Conservation (phyloP, 2,888 invertebrate genomes). For the Drosophila formosana region DNA sequence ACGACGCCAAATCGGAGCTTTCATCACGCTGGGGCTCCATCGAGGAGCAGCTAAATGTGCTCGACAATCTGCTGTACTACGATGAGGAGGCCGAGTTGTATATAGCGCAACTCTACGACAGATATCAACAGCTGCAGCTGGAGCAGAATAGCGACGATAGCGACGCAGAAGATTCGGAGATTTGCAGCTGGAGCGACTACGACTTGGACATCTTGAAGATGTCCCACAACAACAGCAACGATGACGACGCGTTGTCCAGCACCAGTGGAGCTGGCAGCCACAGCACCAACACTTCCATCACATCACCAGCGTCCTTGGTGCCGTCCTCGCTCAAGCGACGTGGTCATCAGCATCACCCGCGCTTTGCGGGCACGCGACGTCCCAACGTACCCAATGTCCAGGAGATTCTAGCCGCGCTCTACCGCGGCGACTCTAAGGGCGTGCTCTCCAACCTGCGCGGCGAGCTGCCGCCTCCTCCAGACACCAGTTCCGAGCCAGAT, state of each 20-base stretch:
- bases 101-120: conserved; percentile 68
- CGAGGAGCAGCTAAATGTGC: conserved; percentile 82
- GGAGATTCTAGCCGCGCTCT: conserved; percentile 84
- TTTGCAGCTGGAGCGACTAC: conserved; percentile 64
- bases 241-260: conserved; percentile 73
- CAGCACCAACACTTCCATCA: conserved; percentile 50
- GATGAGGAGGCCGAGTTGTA: conserved; percentile 80
- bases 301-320: conserved; percentile 57
- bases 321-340: conserved; percentile 86
- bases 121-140: conserved; percentile 50
- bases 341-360: conserved; percentile 92
- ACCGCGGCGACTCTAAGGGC: conserved; percentile 83
- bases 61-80: conserved; percentile 82
- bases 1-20: conserved; percentile 70
- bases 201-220: conserved; percentile 39
- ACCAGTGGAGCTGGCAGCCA: conserved; percentile 77
- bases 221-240: conserved; percentile 45
- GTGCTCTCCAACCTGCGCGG: conserved; percentile 79
- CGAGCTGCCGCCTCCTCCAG: conserved; percentile 38
- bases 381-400: conserved; percentile 86
- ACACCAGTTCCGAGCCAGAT: conserved; percentile 31
- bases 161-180: conserved; percentile 42
- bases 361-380: conserved; percentile 87
- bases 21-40: conserved; percentile 84
- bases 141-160: conserved; percentile 34